Conservation (phyloP, 2,113 vertebrate genomes). For the Semicossyphus pulcher region DNA sequence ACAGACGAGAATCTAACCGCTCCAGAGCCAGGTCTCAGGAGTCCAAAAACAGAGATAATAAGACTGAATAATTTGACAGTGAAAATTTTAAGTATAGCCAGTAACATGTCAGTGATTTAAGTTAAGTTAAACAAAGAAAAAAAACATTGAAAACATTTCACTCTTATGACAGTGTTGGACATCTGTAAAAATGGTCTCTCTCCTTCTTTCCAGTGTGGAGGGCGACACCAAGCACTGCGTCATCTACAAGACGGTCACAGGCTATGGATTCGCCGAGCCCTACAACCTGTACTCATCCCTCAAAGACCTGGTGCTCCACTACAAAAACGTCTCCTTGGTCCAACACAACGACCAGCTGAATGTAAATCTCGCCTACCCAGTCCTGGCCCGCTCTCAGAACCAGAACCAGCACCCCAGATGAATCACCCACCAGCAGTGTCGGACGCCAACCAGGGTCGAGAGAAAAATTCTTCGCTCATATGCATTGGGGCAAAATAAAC, state of each 20-base stretch:
- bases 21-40: too few species aligned
- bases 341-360: slow-evolving; percentile 96
- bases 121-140: too few species aligned
- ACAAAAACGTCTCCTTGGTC: slow-evolving; percentile 92
- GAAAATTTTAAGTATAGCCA: too few species aligned
- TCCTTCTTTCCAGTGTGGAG: slow-evolving; percentile 84
- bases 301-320: slow-evolving; percentile 94
- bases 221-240: slow-evolving; percentile 93
- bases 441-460: slow-evolving; percentile 44
- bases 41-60: too few species aligned
- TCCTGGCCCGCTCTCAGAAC: slow-evolving; percentile 84
- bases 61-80: too few species aligned
- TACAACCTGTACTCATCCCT: slow-evolving; percentile 94
- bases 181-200: neutral
- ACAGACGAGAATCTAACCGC: too few species aligned
- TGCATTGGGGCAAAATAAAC: slow-evolving; percentile 7
- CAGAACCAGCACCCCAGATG: slow-evolving; percentile 87
- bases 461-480: slow-evolving; percentile 16
- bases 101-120: too few species aligned
- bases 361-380: slow-evolving; percentile 91
- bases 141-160: too few species aligned
- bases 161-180: neutral
- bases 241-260: slow-evolving; percentile 91
- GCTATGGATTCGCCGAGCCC: slow-evolving; percentile 92
- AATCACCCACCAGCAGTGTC: slow-evolving; percentile 62